Conservation (phyloP, 2,888 invertebrate genomes). For the Apotomis capreana region DNA sequence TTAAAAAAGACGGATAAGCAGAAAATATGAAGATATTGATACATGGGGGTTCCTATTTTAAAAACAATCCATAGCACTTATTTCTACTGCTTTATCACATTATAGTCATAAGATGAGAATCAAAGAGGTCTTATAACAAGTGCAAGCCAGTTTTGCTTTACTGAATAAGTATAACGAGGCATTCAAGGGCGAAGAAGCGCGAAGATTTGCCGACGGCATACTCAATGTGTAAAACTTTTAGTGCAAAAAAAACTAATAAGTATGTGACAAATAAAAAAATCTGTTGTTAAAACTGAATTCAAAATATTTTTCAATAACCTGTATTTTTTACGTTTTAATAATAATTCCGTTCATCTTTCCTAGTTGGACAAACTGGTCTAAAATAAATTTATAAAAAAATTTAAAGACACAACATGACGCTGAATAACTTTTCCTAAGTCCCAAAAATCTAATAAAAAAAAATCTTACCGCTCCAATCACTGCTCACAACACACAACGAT, state of each 20-base stretch:
- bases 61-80: no score
- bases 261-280: no score
- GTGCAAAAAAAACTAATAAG: no score
- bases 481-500: slow-evolving; percentile 32
- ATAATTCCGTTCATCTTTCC: no score
- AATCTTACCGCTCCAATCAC: slow-evolving; percentile 40
- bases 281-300: no score
- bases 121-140: slow-evolving; percentile 1
- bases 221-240: not conserved
- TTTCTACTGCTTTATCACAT: not conserved
- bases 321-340: no score
- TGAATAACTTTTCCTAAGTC: no score
- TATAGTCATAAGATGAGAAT: not conserved
- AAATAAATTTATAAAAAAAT: not conserved
- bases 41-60: no score
- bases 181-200: slow-evolving; percentile 4
- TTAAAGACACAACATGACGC: no score
- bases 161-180: not conserved
- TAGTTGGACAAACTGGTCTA: not conserved
- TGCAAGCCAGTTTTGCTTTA: slow-evolving; percentile 4
- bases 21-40: no score
- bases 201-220: slow-evolving; percentile 9
- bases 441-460: not conserved
- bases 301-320: no score
- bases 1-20: no score